Percentiles rank a stretch among this genome's conserved stretches.
phyloP scores from a whole-genome alignment of 1,140 invertebrate species.

The Tetragnatha versicolor region DNA sequence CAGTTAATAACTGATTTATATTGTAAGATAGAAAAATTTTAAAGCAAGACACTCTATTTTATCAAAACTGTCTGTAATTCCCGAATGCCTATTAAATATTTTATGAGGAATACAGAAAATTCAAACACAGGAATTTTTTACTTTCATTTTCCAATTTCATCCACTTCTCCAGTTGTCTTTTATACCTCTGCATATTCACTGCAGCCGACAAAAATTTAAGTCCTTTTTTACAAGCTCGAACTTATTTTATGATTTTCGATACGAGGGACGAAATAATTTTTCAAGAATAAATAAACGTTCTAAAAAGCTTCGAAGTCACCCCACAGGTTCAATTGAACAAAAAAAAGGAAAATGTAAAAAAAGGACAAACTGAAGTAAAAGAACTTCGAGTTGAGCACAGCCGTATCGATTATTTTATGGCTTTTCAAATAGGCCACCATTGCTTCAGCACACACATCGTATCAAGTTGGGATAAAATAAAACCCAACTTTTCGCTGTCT shows the following conservation, averaged over 20 bases:
- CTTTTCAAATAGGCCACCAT: slow-evolving; percentile 42
- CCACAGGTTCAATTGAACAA: slow-evolving; percentile 21
- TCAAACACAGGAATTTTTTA: too few species aligned
- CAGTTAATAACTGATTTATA: too few species aligned
- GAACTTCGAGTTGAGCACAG: slow-evolving; percentile 12
- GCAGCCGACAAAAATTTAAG: neutral
- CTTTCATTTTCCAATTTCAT: too few species aligned
- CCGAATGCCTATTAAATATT: too few species aligned
- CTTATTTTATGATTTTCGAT: slow-evolving; percentile 11
- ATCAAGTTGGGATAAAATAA: slow-evolving; percentile 30
- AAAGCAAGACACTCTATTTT: too few species aligned
- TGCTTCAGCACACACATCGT: slow-evolving; percentile 21
- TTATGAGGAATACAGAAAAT: too few species aligned
- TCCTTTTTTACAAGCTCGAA: neutral
- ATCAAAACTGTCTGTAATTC: too few species aligned
- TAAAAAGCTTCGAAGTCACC: slow-evolving; percentile 29
- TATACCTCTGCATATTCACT: neutral
- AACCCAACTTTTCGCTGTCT: slow-evolving; percentile 8
- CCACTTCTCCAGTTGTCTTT: neutral
- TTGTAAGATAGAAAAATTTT: too few species aligned
- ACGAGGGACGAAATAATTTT: neutral
- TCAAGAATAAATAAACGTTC: neutral
- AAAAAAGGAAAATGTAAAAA: neutral
- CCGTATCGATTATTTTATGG: slow-evolving; percentile 47
- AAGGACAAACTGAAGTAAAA: slow-evolving; percentile 9